A percentile compares a stretch with the other conserved stretches of the same genome.
Evolutionary conservation across 2,888 invertebrate species (phyloP).

Genomic region (Euphydryas editha): DNA sequence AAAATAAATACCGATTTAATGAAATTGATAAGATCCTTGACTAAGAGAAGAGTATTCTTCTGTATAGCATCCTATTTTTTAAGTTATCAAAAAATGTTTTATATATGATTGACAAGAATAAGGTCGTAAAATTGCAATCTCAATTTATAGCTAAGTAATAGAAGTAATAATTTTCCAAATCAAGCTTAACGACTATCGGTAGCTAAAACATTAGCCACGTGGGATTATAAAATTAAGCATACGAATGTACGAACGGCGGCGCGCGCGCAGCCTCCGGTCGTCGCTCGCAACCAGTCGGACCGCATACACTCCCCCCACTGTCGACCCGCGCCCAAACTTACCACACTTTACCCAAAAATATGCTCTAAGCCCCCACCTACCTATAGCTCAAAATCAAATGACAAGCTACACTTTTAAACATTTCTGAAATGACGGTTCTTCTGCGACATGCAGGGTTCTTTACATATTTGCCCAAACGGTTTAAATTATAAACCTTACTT

Average conservation of each 20-base stretch:
- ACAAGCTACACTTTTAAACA: constrained; percentile 37
- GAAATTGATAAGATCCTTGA: no score
- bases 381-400: constrained; percentile 45
- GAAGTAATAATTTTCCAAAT: constrained; percentile 7
- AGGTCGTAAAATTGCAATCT: background rate
- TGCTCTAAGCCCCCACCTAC: constrained; percentile 43
- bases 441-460: constrained; percentile 70
- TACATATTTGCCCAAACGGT: constrained; percentile 68
- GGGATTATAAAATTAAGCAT: constrained; percentile 43
- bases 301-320: constrained; percentile 65
- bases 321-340: constrained; percentile 69
- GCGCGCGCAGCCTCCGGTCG: constrained; percentile 81
- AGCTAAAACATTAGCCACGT: constrained; percentile 43
- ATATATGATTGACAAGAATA: no score
- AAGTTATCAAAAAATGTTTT: background rate
- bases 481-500: constrained; percentile 59
- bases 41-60: no score
- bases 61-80: background rate
- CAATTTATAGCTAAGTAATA: background rate
- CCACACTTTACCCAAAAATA: constrained; percentile 47
- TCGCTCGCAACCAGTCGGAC: constrained; percentile 82
- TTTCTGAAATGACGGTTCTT: constrained; percentile 43
- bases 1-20: no score
- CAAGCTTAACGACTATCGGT: constrained; percentile 22
- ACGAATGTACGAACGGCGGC: constrained; percentile 53